Evolutionary conservation across 2,888 invertebrate species (phyloP).

Genomic region (Thecocarcelia acutangulata): DNA sequence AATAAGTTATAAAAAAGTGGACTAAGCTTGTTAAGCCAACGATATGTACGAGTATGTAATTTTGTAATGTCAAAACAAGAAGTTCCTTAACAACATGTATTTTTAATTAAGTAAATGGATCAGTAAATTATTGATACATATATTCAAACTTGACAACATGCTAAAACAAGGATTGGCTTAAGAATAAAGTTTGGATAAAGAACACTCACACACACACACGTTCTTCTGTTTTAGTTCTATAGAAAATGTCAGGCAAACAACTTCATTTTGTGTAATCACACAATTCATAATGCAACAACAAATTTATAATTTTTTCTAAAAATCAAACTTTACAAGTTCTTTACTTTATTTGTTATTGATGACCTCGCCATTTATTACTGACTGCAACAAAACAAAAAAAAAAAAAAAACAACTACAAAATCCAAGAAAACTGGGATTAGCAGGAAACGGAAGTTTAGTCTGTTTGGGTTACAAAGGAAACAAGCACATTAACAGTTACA

Average conservation of each 20-base stretch:
- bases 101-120: conserved; percentile 65
- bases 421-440: conserved; percentile 59
- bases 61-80: no score
- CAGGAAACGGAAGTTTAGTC: conserved; percentile 70
- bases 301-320: conserved; percentile 6
- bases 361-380: conserved; percentile 47
- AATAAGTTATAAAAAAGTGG: no score
- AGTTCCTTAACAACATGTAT: conserved; percentile 44
- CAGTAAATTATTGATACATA: conserved; percentile 58
- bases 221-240: neutral
- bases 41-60: no score
- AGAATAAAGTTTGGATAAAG: neutral
- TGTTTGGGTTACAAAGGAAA: conserved; percentile 14
- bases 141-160: conserved; percentile 43
- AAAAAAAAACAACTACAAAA: conserved; percentile 17
- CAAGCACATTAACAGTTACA: neutral
- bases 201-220: no score
- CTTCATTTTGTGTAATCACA: conserved; percentile 51
- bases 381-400: conserved; percentile 4
- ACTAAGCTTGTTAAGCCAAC: no score
- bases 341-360: conserved; percentile 54
- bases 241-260: conserved; percentile 9
- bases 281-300: conserved; percentile 44
- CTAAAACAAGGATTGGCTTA: conserved; percentile 49
- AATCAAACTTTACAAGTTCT: conserved; percentile 52